Percentiles rank a stretch among this genome's conserved stretches.
Evolutionary conservation across 2,888 invertebrate genomes (phyloP).

Genomic region (Graphium colonna): DNA sequence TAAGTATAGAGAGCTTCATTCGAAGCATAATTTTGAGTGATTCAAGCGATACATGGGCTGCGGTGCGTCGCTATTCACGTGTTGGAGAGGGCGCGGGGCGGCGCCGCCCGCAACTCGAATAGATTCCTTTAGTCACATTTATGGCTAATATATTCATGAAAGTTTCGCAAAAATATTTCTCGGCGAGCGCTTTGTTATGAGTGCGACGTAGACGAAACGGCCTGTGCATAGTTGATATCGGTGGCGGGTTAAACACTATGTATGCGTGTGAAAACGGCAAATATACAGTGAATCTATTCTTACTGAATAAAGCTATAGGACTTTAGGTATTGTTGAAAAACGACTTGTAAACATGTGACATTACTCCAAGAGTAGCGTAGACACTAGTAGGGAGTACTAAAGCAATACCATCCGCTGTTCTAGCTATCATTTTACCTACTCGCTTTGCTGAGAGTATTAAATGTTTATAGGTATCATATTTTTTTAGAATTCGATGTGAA

Average conservation of each 20-base stretch:
- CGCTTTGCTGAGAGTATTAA: conserved; percentile 27
- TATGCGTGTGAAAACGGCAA: not conserved
- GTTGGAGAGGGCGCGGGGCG: conserved; percentile 31
- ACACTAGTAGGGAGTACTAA: too few relatives aligned
- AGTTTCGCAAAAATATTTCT: conserved; percentile 73
- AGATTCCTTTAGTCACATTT: conserved; percentile 77
- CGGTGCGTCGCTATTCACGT: conserved; percentile 36
- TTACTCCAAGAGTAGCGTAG: conserved; percentile 6
- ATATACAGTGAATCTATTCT: not conserved
- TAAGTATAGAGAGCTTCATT: conserved; percentile 24
- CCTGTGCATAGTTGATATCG: conserved; percentile 41
- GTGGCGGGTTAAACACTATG: conserved; percentile 30
- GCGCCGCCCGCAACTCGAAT: conserved; percentile 51
- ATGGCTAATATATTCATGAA: conserved; percentile 81
- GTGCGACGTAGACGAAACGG: conserved; percentile 47
- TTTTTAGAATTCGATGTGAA: too few relatives aligned
- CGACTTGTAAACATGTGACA: not conserved
- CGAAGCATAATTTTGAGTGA: conserved; percentile 39
- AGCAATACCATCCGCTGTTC: too few relatives aligned
- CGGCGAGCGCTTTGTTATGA: conserved; percentile 62
- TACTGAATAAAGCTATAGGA: too few relatives aligned
- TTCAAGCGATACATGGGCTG: conserved; percentile 29
- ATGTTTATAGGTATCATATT: conserved; percentile 27
- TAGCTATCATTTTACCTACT: too few relatives aligned
- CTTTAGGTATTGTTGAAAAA: too few relatives aligned